phyloP scores from a whole-genome alignment of 2,888 invertebrate genomes.

The Desoria tigrina region DNA sequence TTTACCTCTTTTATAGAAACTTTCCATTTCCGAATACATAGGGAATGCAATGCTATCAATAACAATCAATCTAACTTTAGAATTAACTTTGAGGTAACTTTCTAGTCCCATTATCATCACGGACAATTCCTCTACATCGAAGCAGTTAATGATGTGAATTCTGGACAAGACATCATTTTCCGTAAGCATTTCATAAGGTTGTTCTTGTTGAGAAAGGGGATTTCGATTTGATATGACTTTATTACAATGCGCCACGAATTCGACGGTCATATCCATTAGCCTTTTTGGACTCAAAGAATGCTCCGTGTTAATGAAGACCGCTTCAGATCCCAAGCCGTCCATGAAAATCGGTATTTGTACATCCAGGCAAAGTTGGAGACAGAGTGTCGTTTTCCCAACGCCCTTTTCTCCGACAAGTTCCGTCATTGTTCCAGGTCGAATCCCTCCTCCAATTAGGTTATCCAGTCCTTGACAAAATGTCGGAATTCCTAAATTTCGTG shows the following conservation, averaged over 20 bases:
- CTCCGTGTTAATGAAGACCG: constrained; percentile 50
- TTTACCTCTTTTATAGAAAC: constrained; percentile 26
- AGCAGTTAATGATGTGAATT: constrained; percentile 36
- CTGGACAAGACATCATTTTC: constrained; percentile 26
- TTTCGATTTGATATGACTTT: background rate
- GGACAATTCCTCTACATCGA: constrained; percentile 19
- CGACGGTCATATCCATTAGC: constrained; percentile 35
- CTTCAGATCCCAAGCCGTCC: constrained; percentile 36
- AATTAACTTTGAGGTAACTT: constrained; percentile 23
- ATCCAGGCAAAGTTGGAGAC: constrained; percentile 42
- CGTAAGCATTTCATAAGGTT: background rate
- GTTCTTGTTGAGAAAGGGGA: background rate
- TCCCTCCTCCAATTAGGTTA: constrained; percentile 39
- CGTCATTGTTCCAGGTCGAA: constrained; percentile 40
- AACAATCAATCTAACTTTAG: constrained; percentile 36
- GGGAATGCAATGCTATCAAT: constrained; percentile 46
- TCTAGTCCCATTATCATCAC: constrained; percentile 26
- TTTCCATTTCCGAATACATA: constrained; percentile 27
- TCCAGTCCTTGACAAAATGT: constrained; percentile 42
- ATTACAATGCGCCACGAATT: constrained; percentile 37
- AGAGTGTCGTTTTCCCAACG: constrained; percentile 48
- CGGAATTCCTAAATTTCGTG: constrained; percentile 18
- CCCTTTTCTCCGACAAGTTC: constrained; percentile 49
- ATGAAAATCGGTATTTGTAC: constrained; percentile 36
- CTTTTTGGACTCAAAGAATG: constrained; percentile 34